A percentile compares a stretch with the other conserved stretches of the same genome.
Evolutionary conservation across 2,888 invertebrate genomes (phyloP).

Genomic region (Pristionchus fissidentatus): DNA sequence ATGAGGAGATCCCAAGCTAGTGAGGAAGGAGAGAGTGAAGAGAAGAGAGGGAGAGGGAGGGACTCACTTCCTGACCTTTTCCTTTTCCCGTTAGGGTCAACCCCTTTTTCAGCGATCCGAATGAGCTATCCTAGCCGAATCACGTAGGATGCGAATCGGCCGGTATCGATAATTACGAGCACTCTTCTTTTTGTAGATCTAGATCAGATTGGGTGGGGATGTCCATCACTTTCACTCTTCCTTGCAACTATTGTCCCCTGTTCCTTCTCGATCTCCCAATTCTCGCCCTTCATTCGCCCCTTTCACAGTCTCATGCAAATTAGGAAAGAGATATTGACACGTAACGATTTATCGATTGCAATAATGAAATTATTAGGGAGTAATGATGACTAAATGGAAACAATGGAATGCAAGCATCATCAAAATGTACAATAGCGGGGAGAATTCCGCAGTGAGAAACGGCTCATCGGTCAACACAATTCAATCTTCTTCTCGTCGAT

Average conservation of each 20-base stretch:
- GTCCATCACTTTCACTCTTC: background rate
- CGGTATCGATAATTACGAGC: background rate
- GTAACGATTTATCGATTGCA: constrained; percentile 44
- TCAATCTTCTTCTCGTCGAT: background rate
- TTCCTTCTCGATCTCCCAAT: background rate
- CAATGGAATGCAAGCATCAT: background rate
- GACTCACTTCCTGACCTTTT: constrained; percentile 41
- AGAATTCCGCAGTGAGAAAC: background rate
- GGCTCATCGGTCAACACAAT: background rate
- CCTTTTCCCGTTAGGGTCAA: constrained; percentile 35
- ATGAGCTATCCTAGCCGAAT: constrained; percentile 38
- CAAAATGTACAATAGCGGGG: constrained; percentile 46
- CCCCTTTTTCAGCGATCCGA: background rate
- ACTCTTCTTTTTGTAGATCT: constrained; percentile 32
- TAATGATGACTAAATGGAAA: constrained; percentile 34
- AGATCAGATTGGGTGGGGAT: constrained; percentile 15
- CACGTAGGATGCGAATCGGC: background rate
- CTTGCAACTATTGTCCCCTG: constrained; percentile 15
- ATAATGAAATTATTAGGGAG: constrained; percentile 30
- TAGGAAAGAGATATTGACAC: background rate
- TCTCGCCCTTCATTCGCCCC: background rate
- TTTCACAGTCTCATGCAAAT: background rate
- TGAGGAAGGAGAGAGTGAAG: background rate
- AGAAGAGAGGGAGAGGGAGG: constrained; percentile 2
- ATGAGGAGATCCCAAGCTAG: constrained; percentile 16